Base-by-base conservation (phyloP, 2,888 invertebrate species). In the Leistus spinibarbis region DNA sequence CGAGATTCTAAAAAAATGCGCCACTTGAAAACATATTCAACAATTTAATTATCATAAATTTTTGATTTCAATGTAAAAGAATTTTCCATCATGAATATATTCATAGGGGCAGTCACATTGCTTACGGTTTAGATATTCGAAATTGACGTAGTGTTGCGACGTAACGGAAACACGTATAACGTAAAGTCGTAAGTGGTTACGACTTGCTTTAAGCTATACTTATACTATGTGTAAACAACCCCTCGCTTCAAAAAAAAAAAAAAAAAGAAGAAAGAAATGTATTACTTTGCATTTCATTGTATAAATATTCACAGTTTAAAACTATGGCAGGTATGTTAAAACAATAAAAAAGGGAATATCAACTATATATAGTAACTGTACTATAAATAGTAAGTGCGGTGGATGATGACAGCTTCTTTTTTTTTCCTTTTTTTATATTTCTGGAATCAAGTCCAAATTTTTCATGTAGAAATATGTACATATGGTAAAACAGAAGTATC, bases 21-120 rank as follows among this genome's bases (percentile, higher is more conserved):
- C 62, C 67, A 67, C 73, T 71, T 40, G 67, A 24, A 73, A 72
- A 73, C 73, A 73, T 73, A 73, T 73, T 73, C 73, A 66, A 73
- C 73, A 73, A 73, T 73, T 73, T 67, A 73, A 73, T 73, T 73
- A 73, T 73, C 73, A 73, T 73, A 73, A 73, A 73, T 73, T 73
- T 73, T 73, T 73, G 73, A 73, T 73, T 73, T 73, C 73, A 73
- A 73, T 73, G 73, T 73, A 73, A 67, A 73, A 67, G 73, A 73
- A 73, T 73, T 71, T 73, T 67, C 60, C 17, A 60, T 73, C 73
- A 73, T 73, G 67, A 66, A 73, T 73, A 73, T 73, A 73, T 73
- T 73, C 73, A 73, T 73, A 60, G 67, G 27, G 40, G 40, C 40
- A 40, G 40, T 40, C 40, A 40, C 40, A 40, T 40, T 40, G 40